Percentiles rank a stretch among this genome's conserved stretches.
Conservation (phyloP, 2,113 vertebrate genomes). For the Megaceryle maxima region DNA sequence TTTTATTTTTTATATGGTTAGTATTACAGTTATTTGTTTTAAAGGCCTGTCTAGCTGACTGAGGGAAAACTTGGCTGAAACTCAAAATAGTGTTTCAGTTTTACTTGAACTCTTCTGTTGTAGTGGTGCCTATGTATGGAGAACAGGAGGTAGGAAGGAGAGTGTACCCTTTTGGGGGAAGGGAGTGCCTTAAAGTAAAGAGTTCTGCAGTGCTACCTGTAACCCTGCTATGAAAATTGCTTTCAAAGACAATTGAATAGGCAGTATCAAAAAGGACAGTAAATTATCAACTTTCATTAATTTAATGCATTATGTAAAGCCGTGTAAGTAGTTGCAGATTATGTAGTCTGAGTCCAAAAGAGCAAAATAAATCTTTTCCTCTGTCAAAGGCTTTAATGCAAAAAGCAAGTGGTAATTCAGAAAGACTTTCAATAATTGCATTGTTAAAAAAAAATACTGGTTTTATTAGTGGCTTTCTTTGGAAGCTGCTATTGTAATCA, state of each 20-base stretch:
- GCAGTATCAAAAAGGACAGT: neutral
- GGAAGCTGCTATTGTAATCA: slow-evolving; percentile 3
- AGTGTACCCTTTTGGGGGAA: neutral
- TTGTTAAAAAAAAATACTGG: neutral
- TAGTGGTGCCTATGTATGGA: neutral
- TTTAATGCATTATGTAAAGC: neutral
- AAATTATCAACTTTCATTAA: neutral
- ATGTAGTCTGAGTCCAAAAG: neutral
- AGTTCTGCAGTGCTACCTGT: neutral
- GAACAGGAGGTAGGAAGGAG: neutral
- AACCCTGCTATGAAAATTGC: neutral
- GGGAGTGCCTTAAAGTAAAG: neutral
- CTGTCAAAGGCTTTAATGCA: neutral
- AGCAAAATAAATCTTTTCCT: neutral
- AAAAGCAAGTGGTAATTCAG: neutral
- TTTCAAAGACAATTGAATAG: neutral
- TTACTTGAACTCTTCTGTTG: neutral
- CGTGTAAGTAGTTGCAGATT: neutral
- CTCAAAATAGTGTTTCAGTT: neutral
- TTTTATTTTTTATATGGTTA: neutral
- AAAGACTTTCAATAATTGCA: neutral
- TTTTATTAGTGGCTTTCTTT: neutral
- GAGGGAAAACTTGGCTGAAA: neutral
- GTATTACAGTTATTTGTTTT: neutral
- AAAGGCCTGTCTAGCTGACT: neutral